Evolutionary conservation across 2,113 vertebrate species (phyloP).

Genomic region (Sigmodon hispidus): DNA sequence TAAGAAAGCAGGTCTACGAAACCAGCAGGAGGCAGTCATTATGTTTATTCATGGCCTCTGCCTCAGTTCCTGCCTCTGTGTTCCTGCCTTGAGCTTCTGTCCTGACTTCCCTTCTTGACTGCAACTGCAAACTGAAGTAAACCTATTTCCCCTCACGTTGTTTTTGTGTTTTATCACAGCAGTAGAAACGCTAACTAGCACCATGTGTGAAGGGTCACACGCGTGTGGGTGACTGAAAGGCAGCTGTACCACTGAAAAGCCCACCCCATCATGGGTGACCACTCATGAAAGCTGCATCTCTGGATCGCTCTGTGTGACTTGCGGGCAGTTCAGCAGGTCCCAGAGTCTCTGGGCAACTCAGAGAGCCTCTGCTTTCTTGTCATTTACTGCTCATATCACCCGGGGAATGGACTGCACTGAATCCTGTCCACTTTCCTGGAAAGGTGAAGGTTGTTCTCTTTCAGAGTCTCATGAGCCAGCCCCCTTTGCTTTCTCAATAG

Average conservation of each 20-base stretch:
- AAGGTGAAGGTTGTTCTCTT: not conserved
- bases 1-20: not conserved
- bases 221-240: not conserved
- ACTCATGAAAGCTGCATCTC: not conserved
- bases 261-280: not conserved
- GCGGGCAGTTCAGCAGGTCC: not conserved
- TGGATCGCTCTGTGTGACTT: not conserved
- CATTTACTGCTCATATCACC: not conserved
- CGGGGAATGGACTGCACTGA: not conserved
- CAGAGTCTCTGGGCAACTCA: not conserved
- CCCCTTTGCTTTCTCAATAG: not conserved
- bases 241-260: not conserved
- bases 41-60: not conserved
- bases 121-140: not conserved
- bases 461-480: not conserved
- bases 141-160: not conserved
- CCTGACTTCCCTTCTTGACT: not conserved
- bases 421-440: not conserved
- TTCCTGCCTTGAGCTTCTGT: not conserved
- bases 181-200: not conserved
- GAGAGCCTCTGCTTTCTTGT: not conserved
- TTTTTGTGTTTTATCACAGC: not conserved
- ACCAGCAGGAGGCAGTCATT: not conserved
- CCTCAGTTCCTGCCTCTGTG: not conserved
- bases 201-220: not conserved